Conservation (phyloP, 2,797 vertebrate species). For the Macrochelys suwanniensis region DNA sequence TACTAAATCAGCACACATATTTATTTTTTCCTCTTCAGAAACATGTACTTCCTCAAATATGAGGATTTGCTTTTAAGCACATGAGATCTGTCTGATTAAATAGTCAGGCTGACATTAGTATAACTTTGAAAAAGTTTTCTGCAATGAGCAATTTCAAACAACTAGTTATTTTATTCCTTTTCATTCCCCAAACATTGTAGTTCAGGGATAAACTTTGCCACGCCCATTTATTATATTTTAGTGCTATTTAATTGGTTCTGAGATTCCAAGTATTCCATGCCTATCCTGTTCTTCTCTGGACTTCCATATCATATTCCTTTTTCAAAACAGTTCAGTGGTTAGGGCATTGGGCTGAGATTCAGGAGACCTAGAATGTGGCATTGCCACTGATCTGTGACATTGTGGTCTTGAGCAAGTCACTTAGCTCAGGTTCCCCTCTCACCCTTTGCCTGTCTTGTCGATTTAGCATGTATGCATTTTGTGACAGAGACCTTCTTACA, state of each 20-base stretch:
- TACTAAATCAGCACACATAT: not conserved
- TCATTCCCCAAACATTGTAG: not conserved
- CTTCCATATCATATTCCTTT: not conserved
- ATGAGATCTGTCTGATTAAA: not conserved
- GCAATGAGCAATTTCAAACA: not conserved
- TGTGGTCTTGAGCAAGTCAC: conserved; percentile 4
- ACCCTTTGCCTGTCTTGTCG: not conserved
- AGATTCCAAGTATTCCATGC: not conserved
- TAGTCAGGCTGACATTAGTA: not conserved
- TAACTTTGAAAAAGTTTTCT: conserved; percentile 42
- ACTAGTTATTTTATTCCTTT: conserved; percentile 1
- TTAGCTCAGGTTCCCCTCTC: conserved; percentile 20
- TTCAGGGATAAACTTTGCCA: not conserved
- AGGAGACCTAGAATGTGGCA: not conserved
- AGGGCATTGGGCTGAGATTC: conserved; percentile 1
- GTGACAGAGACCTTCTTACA: not conserved
- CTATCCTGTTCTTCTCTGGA: not conserved
- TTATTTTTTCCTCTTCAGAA: conserved; percentile 21
- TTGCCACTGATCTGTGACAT: not conserved
- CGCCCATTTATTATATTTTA: not conserved
- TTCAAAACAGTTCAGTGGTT: not conserved
- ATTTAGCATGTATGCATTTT: fast-evolving
- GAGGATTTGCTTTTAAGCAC: not conserved
- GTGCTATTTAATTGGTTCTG: not conserved
- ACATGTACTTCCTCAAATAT: not conserved